These are phyloP conservation scores for Oscheius myriophilus DNA, from an alignment of 2,888 invertebrate genomes.

Conservation along the genomic window DNA sequence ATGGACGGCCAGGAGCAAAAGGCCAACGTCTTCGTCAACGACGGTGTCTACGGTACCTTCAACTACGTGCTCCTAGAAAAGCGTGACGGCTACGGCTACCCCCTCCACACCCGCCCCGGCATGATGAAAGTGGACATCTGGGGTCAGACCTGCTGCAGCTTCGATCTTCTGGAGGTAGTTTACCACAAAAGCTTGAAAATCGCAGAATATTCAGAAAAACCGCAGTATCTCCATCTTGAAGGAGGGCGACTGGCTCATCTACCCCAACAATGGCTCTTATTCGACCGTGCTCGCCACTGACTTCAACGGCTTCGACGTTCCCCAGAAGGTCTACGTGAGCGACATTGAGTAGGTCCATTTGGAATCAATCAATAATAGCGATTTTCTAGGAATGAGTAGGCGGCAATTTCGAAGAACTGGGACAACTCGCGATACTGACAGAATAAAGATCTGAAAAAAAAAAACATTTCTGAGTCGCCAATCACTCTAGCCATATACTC, in stretches of 20 bases:
- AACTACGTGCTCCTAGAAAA: neutral
- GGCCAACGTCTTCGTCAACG: neutral
- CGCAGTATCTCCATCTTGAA: neutral
- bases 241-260: constrained; percentile 5
- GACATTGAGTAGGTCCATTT: too few relatives aligned
- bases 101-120: neutral
- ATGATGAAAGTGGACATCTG: neutral
- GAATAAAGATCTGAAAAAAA: too few relatives aligned
- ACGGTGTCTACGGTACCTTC: constrained; percentile 3
- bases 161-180: neutral
- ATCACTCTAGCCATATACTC: too few relatives aligned
- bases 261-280: neutral
- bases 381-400: too few relatives aligned
- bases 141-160: constrained; percentile 1
- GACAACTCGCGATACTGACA: too few relatives aligned
- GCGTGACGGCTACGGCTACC: neutral
- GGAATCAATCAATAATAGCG: too few relatives aligned
- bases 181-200: neutral
- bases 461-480: too few relatives aligned
- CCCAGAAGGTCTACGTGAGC: neutral
- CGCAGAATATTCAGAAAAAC: neutral
- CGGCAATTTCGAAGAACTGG: too few relatives aligned
- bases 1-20: neutral
- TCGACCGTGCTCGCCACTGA: neutral
- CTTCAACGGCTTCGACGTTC: neutral